Evolutionary conservation across 2,113 vertebrate genomes (phyloP).

Genomic region (Notarius lentiginosus): DNA sequence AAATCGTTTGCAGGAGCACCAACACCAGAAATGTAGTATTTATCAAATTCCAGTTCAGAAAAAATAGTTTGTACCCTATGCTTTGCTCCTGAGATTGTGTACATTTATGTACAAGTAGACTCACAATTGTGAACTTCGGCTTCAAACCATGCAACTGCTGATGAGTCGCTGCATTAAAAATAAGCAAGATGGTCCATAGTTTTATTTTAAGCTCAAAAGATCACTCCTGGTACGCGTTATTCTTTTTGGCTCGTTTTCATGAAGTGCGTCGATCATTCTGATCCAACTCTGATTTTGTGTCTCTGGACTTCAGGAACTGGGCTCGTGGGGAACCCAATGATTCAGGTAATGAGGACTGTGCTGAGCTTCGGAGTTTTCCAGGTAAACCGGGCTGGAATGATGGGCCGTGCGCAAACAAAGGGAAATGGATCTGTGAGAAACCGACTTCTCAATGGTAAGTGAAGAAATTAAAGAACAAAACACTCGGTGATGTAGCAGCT

Average conservation of each 20-base stretch:
- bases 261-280: neutral
- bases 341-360: neutral
- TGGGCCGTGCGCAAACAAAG: neutral
- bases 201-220: neutral
- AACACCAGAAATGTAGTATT: no score
- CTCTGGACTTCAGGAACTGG: slow-evolving; percentile 13
- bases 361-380: neutral
- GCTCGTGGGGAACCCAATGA: neutral
- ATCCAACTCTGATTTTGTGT: neutral
- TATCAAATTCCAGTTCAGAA: no score
- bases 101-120: no score
- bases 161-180: neutral
- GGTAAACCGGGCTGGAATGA: neutral
- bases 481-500: neutral
- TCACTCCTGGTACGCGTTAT: neutral
- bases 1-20: no score
- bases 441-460: neutral
- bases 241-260: neutral
- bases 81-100: no score
- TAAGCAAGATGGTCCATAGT: neutral
- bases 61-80: no score
- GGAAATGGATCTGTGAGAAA: neutral
- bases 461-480: neutral
- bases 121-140: no score
- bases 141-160: no score